phyloP scores from a whole-genome alignment of 2,888 invertebrate genomes.

The Oxystoma pomonae region DNA sequence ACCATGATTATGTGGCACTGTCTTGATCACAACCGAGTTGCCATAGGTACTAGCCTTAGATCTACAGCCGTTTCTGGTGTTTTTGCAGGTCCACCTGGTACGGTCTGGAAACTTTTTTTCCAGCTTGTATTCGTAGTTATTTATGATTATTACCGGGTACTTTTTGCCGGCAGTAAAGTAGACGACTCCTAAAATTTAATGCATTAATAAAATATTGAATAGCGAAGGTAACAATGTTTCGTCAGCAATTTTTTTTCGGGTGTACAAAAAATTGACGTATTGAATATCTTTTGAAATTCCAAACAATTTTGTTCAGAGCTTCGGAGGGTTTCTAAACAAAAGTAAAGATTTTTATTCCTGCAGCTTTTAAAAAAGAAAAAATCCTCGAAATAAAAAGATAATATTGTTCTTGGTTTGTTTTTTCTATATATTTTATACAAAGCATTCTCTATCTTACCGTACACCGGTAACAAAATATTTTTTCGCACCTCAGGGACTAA shows the following conservation, averaged over 20 bases:
- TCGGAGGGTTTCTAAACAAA: no score
- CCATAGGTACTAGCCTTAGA: conserved; percentile 4
- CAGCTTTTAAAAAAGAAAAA: no score
- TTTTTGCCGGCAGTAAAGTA: conserved; percentile 6
- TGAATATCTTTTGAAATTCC: not conserved
- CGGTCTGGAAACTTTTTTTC: not conserved
- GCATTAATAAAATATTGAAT: no score
- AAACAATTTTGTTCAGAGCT: not conserved
- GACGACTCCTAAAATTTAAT: conserved; percentile 9
- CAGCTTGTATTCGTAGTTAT: conserved; percentile 6
- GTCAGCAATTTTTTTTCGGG: not conserved
- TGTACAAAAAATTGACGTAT: not conserved
- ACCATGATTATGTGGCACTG: not conserved
- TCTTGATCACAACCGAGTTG: not conserved
- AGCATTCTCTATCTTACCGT: no score
- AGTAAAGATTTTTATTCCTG: no score
- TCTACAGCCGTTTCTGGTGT: not conserved
- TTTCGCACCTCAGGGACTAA: no score
- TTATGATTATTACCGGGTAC: conserved; percentile 2
- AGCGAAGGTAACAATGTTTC: no score
- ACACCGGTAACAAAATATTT: no score
- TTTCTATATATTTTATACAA: no score
- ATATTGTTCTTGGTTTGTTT: no score
- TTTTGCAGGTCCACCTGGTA: conserved; percentile 3
- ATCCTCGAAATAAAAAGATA: no score